Percentiles rank a stretch among this genome's conserved stretches.
Conservation (phyloP, 2,113 vertebrate species). For the Cyprinodon variegatus region DNA sequence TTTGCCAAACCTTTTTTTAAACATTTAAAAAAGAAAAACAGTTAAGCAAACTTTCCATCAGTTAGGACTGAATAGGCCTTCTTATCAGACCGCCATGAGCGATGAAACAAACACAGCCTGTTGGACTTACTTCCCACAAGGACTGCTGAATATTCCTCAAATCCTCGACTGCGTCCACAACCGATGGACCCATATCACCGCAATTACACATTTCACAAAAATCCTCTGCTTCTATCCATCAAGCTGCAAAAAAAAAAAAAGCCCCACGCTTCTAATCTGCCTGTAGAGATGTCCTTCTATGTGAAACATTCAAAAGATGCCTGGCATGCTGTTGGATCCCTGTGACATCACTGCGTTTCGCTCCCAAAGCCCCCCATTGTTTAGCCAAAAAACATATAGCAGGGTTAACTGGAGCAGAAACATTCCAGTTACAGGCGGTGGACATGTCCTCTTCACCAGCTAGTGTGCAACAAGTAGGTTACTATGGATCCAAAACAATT, state of each 20-base stretch:
- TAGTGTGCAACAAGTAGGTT: conserved; percentile 27
- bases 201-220: conserved; percentile 47
- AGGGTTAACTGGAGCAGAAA: conserved; percentile 82
- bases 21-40: conserved; percentile 18
- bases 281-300: conserved; percentile 41
- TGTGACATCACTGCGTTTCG: conserved; percentile 40
- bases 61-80: conserved; percentile 15
- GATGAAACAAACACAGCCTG: conserved; percentile 33
- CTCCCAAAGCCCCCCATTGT: conserved; percentile 67
- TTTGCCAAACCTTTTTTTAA: not conserved
- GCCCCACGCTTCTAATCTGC: conserved; percentile 2
- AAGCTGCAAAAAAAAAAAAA: conserved; percentile 21
- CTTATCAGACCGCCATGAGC: conserved; percentile 21
- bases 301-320: conserved; percentile 57
- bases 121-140: conserved; percentile 80
- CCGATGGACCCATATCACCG: conserved; percentile 57
- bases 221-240: conserved; percentile 20
- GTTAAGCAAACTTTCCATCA: conserved; percentile 5
- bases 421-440: conserved; percentile 62
- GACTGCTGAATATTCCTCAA: conserved; percentile 73
- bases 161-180: conserved; percentile 76
- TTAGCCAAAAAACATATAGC: conserved; percentile 64
- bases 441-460: conserved; percentile 45
- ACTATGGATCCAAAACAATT: not conserved
- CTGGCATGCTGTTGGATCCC: conserved; percentile 54